Evolutionary conservation across 2,888 invertebrate genomes (phyloP).

Genomic region (Allacma fusca): DNA sequence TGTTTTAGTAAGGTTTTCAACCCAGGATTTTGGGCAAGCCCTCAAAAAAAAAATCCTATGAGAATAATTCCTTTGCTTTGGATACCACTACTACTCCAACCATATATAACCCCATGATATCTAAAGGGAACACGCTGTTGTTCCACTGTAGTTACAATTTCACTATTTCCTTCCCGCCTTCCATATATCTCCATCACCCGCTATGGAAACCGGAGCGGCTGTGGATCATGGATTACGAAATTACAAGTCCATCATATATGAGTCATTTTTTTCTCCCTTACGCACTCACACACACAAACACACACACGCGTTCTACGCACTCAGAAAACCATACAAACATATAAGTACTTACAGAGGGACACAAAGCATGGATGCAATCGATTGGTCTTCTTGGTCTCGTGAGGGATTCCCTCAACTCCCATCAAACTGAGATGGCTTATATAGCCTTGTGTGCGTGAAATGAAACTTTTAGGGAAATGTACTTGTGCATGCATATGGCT

Average conservation of each 20-base stretch:
- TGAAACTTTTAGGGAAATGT: not conserved
- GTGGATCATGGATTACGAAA: constrained; percentile 34
- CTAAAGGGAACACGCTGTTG: not conserved
- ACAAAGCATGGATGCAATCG: constrained; percentile 8
- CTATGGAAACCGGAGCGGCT: constrained; percentile 4
- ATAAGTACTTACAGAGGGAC: not conserved
- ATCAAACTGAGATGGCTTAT: not conserved
- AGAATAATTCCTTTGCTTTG: not conserved
- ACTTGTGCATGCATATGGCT: too few relatives aligned
- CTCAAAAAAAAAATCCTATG: not conserved
- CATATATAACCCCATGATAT: not conserved
- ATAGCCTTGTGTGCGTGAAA: not conserved
- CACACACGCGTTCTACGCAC: not conserved
- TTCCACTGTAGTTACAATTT: not conserved
- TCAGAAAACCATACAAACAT: not conserved
- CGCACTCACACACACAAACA: not conserved
- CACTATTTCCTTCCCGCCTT: not conserved
- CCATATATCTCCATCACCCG: not conserved
- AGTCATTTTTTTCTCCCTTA: constrained; percentile 36
- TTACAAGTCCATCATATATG: constrained; percentile 35
- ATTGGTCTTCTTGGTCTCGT: constrained; percentile 19
- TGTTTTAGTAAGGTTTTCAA: constrained; percentile 7
- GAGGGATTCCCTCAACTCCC: constrained; percentile 13
- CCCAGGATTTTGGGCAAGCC: constrained; percentile 4
- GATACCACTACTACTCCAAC: too few relatives aligned